Percentiles rank a stretch among this genome's conserved stretches.
phyloP scores from a whole-genome alignment of 2,113 vertebrate genomes.

The Pterophyllum scalare region DNA sequence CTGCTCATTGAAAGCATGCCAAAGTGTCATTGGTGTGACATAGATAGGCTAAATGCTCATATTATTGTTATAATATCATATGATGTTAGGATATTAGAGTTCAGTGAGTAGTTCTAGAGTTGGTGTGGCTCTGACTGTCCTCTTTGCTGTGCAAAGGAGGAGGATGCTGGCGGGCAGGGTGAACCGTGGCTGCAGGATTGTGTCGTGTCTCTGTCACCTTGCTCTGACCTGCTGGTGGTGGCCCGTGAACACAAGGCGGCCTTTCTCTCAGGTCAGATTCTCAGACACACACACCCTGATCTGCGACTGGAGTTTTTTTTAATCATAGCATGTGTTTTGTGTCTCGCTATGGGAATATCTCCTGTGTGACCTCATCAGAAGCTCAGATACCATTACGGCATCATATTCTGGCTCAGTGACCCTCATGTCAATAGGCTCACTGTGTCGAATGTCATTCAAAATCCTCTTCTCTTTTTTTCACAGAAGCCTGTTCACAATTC shows the following conservation, averaged over 20 bases:
- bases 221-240: conserved; percentile 94
- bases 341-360: neutral
- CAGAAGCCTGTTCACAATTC: neutral
- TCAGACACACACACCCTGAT: neutral
- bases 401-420: fast-evolving
- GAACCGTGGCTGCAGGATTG: conserved; percentile 93
- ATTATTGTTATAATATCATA: neutral
- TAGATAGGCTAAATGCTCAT: neutral
- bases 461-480: neutral
- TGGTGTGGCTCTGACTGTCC: neutral
- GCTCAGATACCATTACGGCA: neutral
- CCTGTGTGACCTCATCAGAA: neutral
- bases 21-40: neutral
- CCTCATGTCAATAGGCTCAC: neutral
- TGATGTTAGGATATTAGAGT: neutral
- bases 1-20: too few relatives aligned
- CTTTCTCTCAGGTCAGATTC: conserved; percentile 88
- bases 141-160: conserved; percentile 60
- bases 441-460: too few relatives aligned
- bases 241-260: conserved; percentile 92
- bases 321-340: too few relatives aligned
- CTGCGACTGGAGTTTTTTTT: neutral
- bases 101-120: neutral
- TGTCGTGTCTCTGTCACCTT: conserved; percentile 92
- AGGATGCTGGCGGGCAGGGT: conserved; percentile 73